Conservation (phyloP, 2,888 invertebrate species). For the Aleiodes leptofemur region DNA sequence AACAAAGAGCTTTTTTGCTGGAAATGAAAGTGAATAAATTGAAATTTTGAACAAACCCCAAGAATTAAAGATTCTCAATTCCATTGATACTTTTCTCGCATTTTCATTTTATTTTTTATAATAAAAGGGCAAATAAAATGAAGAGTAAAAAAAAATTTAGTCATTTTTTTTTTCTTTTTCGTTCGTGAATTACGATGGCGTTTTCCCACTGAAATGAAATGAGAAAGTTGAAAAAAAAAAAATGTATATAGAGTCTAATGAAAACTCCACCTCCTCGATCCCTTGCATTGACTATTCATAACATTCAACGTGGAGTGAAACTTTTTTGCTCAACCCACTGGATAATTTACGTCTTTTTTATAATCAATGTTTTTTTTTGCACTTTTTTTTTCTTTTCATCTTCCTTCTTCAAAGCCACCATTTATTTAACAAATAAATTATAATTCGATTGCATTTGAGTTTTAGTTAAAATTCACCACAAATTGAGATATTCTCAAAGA, state of each 20-base stretch:
- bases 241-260: constrained; percentile 23
- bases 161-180: constrained; percentile 19
- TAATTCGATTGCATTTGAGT: too few relatives aligned
- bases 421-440: too few relatives aligned
- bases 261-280: constrained; percentile 33
- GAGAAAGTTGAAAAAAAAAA: constrained; percentile 6
- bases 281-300: constrained; percentile 58
- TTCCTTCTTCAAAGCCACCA: neutral
- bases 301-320: constrained; percentile 43
- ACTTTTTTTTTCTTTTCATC: constrained; percentile 11
- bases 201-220: neutral
- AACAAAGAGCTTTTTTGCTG: constrained; percentile 55
- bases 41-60: constrained; percentile 47
- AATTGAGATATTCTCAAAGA: too few relatives aligned
- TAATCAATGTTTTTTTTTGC: neutral
- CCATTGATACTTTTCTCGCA: constrained; percentile 47
- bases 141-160: neutral
- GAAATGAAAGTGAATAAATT: constrained; percentile 30
- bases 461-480: too few relatives aligned
- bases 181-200: constrained; percentile 32
- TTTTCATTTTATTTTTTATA: neutral
- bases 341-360: constrained; percentile 29
- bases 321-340: constrained; percentile 34
- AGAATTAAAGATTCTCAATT: constrained; percentile 52
- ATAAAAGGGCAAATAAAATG: neutral